Evolutionary conservation across 2,797 vertebrate genomes (phyloP), one percentile per base, ranked within the genome.

Genomic region (Enteromius viviparus): DNA sequence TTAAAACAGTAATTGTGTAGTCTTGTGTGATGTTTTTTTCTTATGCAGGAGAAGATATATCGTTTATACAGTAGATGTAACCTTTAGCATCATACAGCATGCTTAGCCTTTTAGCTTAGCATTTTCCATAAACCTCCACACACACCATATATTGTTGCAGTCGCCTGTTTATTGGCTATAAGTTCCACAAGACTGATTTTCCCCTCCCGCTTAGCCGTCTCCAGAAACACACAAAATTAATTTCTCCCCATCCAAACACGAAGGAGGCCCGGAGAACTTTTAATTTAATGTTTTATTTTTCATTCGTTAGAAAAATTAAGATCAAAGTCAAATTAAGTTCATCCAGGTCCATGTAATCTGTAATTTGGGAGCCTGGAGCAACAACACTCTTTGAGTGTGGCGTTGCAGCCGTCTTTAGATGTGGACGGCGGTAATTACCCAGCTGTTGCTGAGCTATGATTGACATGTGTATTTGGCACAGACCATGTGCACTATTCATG

Each of bases 321-420:
- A 93, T 94, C 90, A 94, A 93, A 94, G 92, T 86, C 87, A 88
- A 90, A 91, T 92, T 80, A 92, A 89, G 91, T 89, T 83, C 83
- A 92, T 87, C 78, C 89, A 90, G 93, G 92, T 93, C 90, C 82
- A 81, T 92, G 91, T 89, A 91, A 91, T 89, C 88, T 92, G 90
- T 86, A 91, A 89, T 90, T 89, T 88, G 81, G 84, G 82, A 78
- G 91, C 92, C 91, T 37, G 81, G 55, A 92, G 92, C 92, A 85
- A 90, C 86, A 84, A 88, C 77, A 86, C 85, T 89, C 87, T 92
- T 89, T 89, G 88, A 91, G 87, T 85, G 55, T 79, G 80, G 88
- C 87, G 68, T 80, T 88, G 83, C 86, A 76, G 84, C 88, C 84
- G 85, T 83, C 91, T 86, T 87, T 87, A 84, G 88, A 89, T 87